Evolutionary conservation across 2,797 vertebrate genomes (phyloP).

Genomic region (Tragopan temminckii): DNA sequence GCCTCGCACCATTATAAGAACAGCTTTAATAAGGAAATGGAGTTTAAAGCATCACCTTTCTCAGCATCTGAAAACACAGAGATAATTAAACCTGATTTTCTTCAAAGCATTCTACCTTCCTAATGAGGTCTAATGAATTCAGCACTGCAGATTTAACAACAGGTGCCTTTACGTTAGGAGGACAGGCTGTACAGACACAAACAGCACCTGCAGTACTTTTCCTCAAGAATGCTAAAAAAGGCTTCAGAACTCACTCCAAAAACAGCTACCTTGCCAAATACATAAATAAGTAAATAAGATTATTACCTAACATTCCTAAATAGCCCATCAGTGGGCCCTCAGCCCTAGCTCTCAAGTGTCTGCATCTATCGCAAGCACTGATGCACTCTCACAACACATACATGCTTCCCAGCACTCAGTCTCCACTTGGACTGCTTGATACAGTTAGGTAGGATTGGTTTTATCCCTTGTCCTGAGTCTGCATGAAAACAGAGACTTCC

Average conservation of each 20-base stretch:
- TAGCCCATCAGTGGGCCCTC: background rate
- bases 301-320: background rate
- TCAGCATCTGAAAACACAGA: background rate
- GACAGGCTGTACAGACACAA: background rate
- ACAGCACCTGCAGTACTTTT: background rate
- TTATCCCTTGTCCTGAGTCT: background rate
- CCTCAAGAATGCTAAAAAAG: background rate
- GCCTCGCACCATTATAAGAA: background rate
- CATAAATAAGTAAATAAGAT: background rate
- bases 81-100: conserved; percentile 30
- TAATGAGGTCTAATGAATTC: conserved; percentile 29
- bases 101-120: conserved; percentile 1
- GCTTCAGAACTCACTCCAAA: background rate
- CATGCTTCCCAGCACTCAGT: background rate
- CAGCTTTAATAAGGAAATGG: background rate
- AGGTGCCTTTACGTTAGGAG: background rate
- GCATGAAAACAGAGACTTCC: background rate
- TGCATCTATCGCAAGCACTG: background rate
- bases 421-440: background rate
- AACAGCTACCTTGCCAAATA: background rate
- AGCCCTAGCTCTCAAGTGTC: fast-evolving
- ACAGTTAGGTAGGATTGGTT: background rate
- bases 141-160: background rate
- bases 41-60: background rate
- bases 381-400: fast-evolving